These are phyloP conservation scores for Strix uralensis DNA, from an alignment of 2,113 vertebrate species.

Conservation along the genomic window DNA sequence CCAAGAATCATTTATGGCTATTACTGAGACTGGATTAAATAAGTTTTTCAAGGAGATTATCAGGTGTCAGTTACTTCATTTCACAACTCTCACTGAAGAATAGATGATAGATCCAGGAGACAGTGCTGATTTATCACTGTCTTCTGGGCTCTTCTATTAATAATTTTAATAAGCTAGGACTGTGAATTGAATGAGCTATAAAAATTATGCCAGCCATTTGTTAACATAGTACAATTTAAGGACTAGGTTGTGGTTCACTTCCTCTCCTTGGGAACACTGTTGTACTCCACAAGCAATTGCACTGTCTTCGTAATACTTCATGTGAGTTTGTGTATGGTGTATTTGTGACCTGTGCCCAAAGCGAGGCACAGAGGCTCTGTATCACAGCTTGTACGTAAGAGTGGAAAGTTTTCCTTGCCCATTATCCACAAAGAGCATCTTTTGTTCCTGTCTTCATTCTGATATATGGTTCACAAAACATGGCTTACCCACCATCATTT, in stretches of 20 bases:
- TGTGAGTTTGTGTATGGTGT: background rate
- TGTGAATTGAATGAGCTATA: background rate
- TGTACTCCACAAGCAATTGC: background rate
- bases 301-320: background rate
- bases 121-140: background rate
- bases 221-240: background rate
- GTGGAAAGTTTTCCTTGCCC: background rate
- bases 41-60: background rate
- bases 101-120: background rate
- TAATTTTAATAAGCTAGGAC: background rate
- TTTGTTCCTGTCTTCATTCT: background rate
- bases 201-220: background rate
- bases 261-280: background rate
- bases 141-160: background rate
- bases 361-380: background rate
- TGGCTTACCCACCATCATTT: background rate
- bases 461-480: background rate
- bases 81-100: background rate
- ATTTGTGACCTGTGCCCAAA: background rate
- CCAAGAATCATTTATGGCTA: background rate
- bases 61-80: background rate
- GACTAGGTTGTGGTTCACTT: background rate
- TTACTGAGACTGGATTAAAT: background rate
- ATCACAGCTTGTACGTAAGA: rapidly evolving
- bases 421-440: rapidly evolving